These are phyloP conservation scores for Carassius gibelio DNA, from an alignment of 2,113 vertebrate species.

Conservation along the genomic window DNA sequence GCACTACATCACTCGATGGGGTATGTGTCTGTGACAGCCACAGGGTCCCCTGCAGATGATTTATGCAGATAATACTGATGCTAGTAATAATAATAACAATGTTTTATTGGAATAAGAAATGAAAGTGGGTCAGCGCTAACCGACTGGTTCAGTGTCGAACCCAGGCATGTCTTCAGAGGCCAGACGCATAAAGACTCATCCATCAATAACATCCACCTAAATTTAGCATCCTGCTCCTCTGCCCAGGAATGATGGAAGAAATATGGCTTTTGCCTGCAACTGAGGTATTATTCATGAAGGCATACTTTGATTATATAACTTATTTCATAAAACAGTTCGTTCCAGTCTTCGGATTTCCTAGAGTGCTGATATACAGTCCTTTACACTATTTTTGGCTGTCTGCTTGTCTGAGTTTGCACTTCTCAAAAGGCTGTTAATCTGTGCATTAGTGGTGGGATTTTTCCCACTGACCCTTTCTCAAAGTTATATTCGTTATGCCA, in stretches of 20 bases:
- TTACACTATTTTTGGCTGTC: not conserved
- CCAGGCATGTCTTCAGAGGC: slow-evolving; percentile 53
- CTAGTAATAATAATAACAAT: slow-evolving; percentile 60
- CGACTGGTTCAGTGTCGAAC: slow-evolving; percentile 55
- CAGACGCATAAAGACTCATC: slow-evolving; percentile 53
- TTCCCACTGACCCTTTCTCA: not conserved
- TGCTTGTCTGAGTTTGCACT: not conserved
- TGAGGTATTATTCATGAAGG: slow-evolving; percentile 24
- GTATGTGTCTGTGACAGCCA: slow-evolving; percentile 49
- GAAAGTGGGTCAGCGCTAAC: slow-evolving; percentile 60
- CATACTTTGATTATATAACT: slow-evolving; percentile 31
- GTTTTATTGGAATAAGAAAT: slow-evolving; percentile 58
- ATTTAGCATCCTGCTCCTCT: slow-evolving; percentile 42
- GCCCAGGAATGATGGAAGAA: slow-evolving; percentile 34
- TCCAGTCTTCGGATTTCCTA: not conserved
- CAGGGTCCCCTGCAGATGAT: slow-evolving; percentile 53
- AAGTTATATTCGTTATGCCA: not conserved
- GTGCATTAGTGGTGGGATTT: not conserved
- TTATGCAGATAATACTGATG: slow-evolving; percentile 59
- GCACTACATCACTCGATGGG: slow-evolving; percentile 57
- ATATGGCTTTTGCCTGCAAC: slow-evolving; percentile 20
- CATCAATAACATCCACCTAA: slow-evolving; percentile 57
- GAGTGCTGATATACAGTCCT: not conserved
- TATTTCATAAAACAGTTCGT: not conserved
- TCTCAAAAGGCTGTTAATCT: not conserved